These are phyloP conservation scores for Panagrolaimus sp. DNA, from an alignment of 1,140 invertebrate species.

Conservation along the genomic window DNA sequence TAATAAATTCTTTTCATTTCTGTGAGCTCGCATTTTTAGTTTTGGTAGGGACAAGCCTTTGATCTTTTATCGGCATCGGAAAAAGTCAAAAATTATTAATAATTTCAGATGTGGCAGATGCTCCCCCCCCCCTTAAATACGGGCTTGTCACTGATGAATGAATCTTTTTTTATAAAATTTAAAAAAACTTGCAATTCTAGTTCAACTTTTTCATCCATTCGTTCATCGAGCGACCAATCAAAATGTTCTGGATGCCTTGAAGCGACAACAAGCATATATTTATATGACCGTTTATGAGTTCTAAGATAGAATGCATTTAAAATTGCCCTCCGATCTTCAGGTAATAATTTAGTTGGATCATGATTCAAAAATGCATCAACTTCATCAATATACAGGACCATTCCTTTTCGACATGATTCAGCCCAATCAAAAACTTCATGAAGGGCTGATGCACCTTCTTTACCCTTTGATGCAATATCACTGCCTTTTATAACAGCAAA, in stretches of 20 bases:
- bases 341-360: constrained; percentile 68
- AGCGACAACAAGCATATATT: constrained; percentile 92
- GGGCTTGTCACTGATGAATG: no score
- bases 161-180: no score
- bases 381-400: constrained; percentile 94
- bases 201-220: constrained; percentile 93
- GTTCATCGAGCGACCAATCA: constrained; percentile 95
- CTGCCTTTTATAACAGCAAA: constrained; percentile 97
- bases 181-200: constrained; percentile 73
- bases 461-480: constrained; percentile 90
- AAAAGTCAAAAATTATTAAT: no score
- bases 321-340: constrained; percentile 82
- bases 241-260: constrained; percentile 98
- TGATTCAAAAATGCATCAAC: constrained; percentile 97
- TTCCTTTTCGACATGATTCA: constrained; percentile 73
- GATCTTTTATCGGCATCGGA: no score
- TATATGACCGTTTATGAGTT: constrained; percentile 86
- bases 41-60: no score
- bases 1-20: no score
- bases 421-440: constrained; percentile 99
- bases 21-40: no score
- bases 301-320: constrained; percentile 94
- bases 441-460: constrained; percentile 90
- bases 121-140: no score
- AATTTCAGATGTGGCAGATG: no score